Conservation (phyloP, 1,140 invertebrate species). For the Eubasilissa regina region DNA sequence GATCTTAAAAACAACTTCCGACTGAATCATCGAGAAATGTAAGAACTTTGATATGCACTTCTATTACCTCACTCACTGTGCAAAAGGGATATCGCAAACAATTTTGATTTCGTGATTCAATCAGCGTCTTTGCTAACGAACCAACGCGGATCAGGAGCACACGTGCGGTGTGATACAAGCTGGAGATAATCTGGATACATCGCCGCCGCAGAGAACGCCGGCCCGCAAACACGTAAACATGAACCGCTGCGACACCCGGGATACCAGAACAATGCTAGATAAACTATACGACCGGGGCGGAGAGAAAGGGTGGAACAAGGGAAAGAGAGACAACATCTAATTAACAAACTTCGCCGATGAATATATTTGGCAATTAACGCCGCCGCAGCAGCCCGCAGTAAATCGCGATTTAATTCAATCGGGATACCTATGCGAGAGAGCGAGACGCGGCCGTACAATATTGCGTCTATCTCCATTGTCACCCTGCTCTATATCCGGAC, state of each 20-base stretch:
- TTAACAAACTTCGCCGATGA: constrained; percentile 59
- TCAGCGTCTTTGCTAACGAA: constrained; percentile 20
- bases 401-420: constrained; percentile 60
- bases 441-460: constrained; percentile 7
- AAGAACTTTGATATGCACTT: too few species aligned
- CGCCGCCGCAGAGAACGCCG: constrained; percentile 11
- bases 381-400: constrained; percentile 54
- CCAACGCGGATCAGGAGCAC: not conserved
- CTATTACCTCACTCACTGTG: too few species aligned
- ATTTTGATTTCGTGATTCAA: not conserved
- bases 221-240: constrained; percentile 33
- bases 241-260: constrained; percentile 14
- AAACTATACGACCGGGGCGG: not conserved
- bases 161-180: constrained; percentile 30
- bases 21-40: too few species aligned
- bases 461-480: constrained; percentile 15
- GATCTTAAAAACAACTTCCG: too few species aligned
- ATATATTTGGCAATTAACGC: constrained; percentile 58
- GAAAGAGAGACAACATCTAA: constrained; percentile 53
- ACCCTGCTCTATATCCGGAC: not conserved
- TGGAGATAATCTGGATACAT: constrained; percentile 36
- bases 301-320: not conserved
- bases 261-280: constrained; percentile 22
- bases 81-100: not conserved
- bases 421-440: constrained; percentile 34